A percentile compares a stretch with the other conserved stretches of the same genome.
phyloP scores from a whole-genome alignment of 1,140 invertebrate species.

The Drosophila suzukii region DNA sequence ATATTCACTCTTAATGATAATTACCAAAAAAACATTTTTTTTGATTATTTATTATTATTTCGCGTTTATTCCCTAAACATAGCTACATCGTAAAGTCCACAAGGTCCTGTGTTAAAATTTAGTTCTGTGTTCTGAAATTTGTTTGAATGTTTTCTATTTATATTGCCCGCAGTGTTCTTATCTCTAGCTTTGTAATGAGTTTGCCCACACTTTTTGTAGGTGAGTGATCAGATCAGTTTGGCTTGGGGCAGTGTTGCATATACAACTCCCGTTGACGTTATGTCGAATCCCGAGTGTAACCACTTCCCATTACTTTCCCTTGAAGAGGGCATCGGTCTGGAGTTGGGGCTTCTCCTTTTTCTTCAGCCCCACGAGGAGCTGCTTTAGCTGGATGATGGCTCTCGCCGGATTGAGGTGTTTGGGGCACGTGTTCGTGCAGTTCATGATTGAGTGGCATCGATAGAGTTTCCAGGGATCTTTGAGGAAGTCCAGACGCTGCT shows the following conservation, averaged over 20 bases:
- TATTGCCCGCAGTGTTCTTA: background rate
- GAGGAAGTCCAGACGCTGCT: conserved; percentile 92
- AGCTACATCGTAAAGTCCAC: background rate
- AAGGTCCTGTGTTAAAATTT: too few relatives aligned
- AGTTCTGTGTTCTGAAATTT: background rate
- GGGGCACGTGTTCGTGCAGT: conserved; percentile 98
- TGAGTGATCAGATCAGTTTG: conserved; percentile 6
- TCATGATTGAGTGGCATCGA: conserved; percentile 97
- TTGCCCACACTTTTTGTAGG: background rate
- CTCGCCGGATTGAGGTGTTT: conserved; percentile 98
- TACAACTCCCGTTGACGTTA: background rate
- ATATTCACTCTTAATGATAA: too few relatives aligned
- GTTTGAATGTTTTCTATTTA: background rate
- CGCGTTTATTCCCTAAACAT: background rate
- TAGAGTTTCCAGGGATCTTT: conserved; percentile 96
- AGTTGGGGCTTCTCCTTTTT: conserved; percentile 91
- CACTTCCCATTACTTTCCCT: conserved; percentile 3
- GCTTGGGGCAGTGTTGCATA: background rate
- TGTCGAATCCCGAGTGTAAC: background rate
- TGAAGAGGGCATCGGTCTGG: conserved; percentile 85
- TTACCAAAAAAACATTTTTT: background rate
- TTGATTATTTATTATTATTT: background rate
- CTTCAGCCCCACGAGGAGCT: conserved; percentile 92
- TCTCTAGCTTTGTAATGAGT: background rate
- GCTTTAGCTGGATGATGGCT: conserved; percentile 98